Evolutionary conservation across 2,797 vertebrate genomes (phyloP).

Genomic region (Chaenodraco wilsoni): DNA sequence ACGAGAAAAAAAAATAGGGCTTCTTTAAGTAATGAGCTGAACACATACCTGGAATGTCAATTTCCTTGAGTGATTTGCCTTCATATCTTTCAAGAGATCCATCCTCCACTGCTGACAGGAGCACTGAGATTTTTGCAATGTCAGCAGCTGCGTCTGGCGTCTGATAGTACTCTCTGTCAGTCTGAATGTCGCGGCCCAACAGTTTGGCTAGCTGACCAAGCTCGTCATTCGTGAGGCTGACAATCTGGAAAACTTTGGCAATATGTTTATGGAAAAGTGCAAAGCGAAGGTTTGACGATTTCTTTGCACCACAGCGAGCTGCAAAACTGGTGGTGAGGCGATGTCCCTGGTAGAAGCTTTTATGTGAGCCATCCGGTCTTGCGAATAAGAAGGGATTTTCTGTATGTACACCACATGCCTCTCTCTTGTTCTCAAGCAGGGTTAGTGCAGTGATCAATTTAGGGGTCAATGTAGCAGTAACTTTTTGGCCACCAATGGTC

Average conservation of each 20-base stretch:
- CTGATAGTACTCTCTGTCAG: slow-evolving; percentile 56
- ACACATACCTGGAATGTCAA: slow-evolving; percentile 58
- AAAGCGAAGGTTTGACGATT: slow-evolving; percentile 16
- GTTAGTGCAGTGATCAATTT: slow-evolving; percentile 41
- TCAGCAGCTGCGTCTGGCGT: slow-evolving; percentile 52
- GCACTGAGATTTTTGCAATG: slow-evolving; percentile 58
- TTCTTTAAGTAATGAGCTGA: too few relatives aligned
- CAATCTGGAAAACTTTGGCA: slow-evolving; percentile 57
- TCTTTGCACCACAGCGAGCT: slow-evolving; percentile 26
- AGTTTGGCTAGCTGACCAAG: slow-evolving; percentile 35
- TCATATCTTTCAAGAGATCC: slow-evolving; percentile 31
- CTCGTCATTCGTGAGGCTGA: slow-evolving; percentile 49
- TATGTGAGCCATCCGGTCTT: not conserved
- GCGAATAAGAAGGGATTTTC: slow-evolving; percentile 64
- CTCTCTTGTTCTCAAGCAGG: slow-evolving; percentile 55
- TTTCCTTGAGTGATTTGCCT: slow-evolving; percentile 62
- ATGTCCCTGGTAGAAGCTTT: not conserved
- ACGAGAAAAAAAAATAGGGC: too few relatives aligned
- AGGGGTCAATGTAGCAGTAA: slow-evolving; percentile 38
- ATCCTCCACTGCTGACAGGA: slow-evolving; percentile 53
- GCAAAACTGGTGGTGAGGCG: not conserved
- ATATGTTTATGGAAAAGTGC: slow-evolving; percentile 37
- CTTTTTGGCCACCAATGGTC: slow-evolving; percentile 1
- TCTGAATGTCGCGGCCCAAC: slow-evolving; percentile 43
- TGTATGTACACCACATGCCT: slow-evolving; percentile 23